Evolutionary conservation across 2,797 vertebrate genomes (phyloP), one percentile per base, ranked within the genome.

Genomic region (Leptodactylus fallax): DNA sequence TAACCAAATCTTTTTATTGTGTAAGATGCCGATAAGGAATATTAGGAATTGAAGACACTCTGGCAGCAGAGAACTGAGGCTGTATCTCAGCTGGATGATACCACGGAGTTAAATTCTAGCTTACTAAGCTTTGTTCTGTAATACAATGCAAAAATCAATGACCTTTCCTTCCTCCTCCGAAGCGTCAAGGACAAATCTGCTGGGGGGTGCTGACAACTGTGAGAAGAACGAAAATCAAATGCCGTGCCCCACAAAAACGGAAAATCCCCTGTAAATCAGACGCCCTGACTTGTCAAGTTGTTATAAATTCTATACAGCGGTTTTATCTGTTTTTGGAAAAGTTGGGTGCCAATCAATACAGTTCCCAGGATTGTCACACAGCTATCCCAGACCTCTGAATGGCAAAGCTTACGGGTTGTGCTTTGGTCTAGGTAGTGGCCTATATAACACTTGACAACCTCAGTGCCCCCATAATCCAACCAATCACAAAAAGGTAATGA

Each of bases 81-180:
- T 27, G 69, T 72, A 19, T 36, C 25, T 81, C n/a, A 45, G 55
- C 19, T 67, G 36, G 60, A 87, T 81, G 49, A 45, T 87, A 60
- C 47, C 58, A 25, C 3, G 36, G 80, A 27, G 55, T 79, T 71
- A 51, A 79, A 61, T 79, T 83, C 69, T 47, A 47, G 63, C 76
- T 80, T 83, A 85, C 49, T 63, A 61, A 88, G 87, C 51, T 69
- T 72, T 87, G 53, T 85, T 61, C 76, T 49, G 87, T 85, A 80
- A 88, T 14, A 84, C 76, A 88, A 88, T 85, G 27, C 81, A 85
- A 71, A 85, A 80, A 88, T 88, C 82, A 80, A 84, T 88, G 55
- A 51, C 72, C 81, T 79, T 85, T 25, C 56, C 53, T 74, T 88
- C 76, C 82, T 71, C 16, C 8, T 8, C 67, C 51, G 2, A n/a